A percentile compares a stretch with the other conserved stretches of the same genome.
These are phyloP conservation scores for Drosophila punjabiensis DNA, from an alignment of 1,140 invertebrate genomes.

Conservation along the genomic window DNA sequence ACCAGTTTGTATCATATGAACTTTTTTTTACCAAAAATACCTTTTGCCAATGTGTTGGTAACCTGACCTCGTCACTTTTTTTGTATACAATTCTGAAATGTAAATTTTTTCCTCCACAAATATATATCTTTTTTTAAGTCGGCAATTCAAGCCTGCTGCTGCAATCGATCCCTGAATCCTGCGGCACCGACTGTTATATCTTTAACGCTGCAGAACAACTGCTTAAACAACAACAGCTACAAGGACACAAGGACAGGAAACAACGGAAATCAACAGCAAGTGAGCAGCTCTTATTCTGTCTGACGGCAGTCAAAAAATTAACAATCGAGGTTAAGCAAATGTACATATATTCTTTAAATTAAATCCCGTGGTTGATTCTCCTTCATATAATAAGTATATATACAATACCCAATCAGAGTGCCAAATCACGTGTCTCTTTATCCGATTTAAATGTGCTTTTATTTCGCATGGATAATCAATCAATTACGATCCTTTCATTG, in stretches of 20 bases:
- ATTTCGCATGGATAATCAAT: constrained; percentile 14
- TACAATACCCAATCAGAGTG: background rate
- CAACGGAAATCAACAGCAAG: background rate
- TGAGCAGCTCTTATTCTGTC: background rate
- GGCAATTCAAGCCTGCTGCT: background rate
- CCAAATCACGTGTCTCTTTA: background rate
- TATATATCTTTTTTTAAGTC: background rate
- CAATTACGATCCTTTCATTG: constrained; percentile 8
- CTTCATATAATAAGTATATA: background rate
- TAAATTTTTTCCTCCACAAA: background rate
- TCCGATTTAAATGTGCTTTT: constrained; percentile 3
- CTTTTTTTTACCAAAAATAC: background rate
- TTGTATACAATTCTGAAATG: background rate
- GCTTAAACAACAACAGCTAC: constrained; percentile 13
- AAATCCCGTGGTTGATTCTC: background rate
- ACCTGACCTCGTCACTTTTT: background rate
- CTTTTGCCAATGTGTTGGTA: background rate
- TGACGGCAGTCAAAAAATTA: background rate
- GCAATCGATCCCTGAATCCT: constrained; percentile 18
- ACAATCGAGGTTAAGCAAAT: background rate
- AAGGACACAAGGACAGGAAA: constrained; percentile 12
- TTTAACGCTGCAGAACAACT: constrained; percentile 26
- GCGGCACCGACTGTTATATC: constrained; percentile 8
- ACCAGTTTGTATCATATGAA: background rate
- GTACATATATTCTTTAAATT: background rate